Conservation (phyloP, 2,888 invertebrate genomes). For the Nasonovia ribisnigri region DNA sequence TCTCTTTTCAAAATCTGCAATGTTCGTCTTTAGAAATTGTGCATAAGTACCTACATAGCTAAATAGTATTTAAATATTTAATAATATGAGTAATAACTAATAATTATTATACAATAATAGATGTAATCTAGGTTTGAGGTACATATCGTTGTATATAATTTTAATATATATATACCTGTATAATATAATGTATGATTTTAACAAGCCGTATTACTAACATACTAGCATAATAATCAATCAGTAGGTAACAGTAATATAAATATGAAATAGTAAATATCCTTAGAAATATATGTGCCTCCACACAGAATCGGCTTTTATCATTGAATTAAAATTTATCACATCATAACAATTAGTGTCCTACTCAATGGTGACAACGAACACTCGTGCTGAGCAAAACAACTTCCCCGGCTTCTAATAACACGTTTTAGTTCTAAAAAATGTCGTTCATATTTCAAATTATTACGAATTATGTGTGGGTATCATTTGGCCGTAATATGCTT, state of each 20-base stretch:
- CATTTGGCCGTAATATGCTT: neutral
- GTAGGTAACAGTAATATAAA: neutral
- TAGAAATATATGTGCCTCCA: neutral
- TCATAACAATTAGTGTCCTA: neutral
- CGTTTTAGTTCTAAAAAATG: neutral
- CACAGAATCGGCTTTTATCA: neutral
- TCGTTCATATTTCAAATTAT: neutral
- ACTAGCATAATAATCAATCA: neutral
- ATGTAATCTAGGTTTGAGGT: too few relatives aligned
- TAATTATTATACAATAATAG: too few relatives aligned
- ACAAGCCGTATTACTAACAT: neutral
- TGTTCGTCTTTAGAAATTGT: too few relatives aligned
- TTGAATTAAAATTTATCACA: neutral
- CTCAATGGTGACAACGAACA: neutral
- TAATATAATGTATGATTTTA: too few relatives aligned
- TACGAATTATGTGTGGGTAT: neutral
- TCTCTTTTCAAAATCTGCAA: too few relatives aligned
- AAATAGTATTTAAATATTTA: too few relatives aligned
- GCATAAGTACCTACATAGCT: too few relatives aligned
- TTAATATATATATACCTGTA: too few relatives aligned
- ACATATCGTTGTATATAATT: too few relatives aligned
- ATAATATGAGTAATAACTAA: too few relatives aligned
- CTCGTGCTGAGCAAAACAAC: neutral
- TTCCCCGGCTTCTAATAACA: neutral
- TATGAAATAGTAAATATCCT: neutral